phyloP scores from a whole-genome alignment of 2,113 vertebrate species.

The Aldabrachelys gigantea region DNA sequence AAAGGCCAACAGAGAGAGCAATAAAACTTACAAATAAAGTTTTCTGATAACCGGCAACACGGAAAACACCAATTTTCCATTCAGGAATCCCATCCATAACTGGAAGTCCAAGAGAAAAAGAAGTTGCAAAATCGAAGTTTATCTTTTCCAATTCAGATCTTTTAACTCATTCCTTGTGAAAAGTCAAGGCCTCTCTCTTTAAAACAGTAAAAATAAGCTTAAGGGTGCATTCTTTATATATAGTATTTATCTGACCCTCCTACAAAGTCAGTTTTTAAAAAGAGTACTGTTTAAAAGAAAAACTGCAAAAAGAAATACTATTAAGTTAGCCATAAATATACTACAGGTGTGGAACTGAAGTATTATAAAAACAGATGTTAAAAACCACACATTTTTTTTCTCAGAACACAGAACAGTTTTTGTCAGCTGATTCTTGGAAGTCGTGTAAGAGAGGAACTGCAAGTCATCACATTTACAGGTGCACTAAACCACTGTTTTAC shows the following conservation, averaged over 20 bases:
- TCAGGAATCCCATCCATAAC: neutral
- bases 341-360: neutral
- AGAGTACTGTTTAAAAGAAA: neutral
- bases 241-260: neutral
- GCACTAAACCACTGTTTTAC: slow-evolving; percentile 66
- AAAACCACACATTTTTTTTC: slow-evolving; percentile 2
- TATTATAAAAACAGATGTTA: slow-evolving; percentile 42
- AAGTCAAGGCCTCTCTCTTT: neutral
- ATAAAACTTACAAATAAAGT: neutral
- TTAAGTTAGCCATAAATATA: neutral
- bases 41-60: neutral
- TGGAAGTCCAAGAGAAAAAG: neutral
- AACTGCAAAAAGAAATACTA: neutral
- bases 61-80: neutral
- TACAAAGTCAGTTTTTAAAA: neutral
- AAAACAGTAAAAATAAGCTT: neutral
- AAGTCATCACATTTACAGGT: slow-evolving; percentile 82
- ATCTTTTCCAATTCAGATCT: neutral
- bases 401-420: slow-evolving; percentile 39
- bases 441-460: slow-evolving; percentile 64
- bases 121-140: neutral
- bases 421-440: slow-evolving; percentile 60
- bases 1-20: neutral
- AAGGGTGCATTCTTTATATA: neutral
- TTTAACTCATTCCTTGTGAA: neutral